Base-by-base conservation (phyloP, 2,888 invertebrate species). In the Agapostemon virescens region DNA sequence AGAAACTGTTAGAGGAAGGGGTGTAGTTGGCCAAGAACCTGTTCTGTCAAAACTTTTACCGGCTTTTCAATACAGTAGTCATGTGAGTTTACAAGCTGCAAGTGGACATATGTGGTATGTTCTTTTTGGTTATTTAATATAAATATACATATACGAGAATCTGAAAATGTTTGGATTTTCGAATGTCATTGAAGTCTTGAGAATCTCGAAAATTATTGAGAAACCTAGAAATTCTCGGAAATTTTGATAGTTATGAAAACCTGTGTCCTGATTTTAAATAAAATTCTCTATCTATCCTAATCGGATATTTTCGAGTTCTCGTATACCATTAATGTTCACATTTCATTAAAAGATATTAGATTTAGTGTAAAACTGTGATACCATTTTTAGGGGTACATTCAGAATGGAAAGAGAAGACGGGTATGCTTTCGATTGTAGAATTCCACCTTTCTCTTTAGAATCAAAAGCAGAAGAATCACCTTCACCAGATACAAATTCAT, bases 1-100 rank as follows among this genome's bases (percentile, higher is more conserved):
- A 89, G 98, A 99, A 94, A 98, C 98, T 0, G 97, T 97, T 2
- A 95, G 98, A 86, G 99, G 98, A 0, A 95, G 98, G 89, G 99
- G 98, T 61, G 98, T 99, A 69, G 98, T 99, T n/a, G 99, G 99
- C 0, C 98, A 99, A 94, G 99, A 99, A 93, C 99, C 99, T 61
- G 95, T 98, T 83, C 94, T 99, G 78, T 98, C 98, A 64, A 95
- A 96, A 81, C 95, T 95, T 82, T 94, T 97, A 88, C 98, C 99
- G 79, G 98, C 98, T 89, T 99, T 99, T 94, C 99, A 99, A 93
- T 99, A 99, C 93, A 98, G 98, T 93, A 98, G 98, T 93, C 98
- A 99, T 93, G 98, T 99, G 73, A 98, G 98, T 88, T 94, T 99
- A 86, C 98, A 99, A 94, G 98, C 98, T 76, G 98, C 98, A 58